A percentile compares a stretch with the other conserved stretches of the same genome.
These are phyloP conservation scores for Ciconia stormi DNA, from an alignment of 2,113 vertebrate genomes.

Conservation along the genomic window DNA sequence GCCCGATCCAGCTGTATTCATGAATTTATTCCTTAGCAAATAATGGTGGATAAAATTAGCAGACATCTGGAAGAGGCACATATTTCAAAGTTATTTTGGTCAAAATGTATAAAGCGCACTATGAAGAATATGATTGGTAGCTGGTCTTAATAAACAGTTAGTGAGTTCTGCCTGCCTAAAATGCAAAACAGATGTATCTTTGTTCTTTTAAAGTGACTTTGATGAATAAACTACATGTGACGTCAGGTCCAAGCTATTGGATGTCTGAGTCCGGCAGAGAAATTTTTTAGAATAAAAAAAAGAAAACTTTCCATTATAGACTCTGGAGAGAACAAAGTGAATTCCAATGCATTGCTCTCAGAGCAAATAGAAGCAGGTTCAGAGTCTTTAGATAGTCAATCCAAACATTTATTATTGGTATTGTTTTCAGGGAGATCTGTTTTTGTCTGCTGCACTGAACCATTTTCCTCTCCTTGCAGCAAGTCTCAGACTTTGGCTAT, in stretches of 20 bases:
- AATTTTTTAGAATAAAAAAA: conserved; percentile 80
- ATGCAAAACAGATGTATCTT: conserved; percentile 87
- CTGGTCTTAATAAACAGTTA: conserved; percentile 85
- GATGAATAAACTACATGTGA: conserved; percentile 87
- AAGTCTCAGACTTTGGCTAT: conserved; percentile 34
- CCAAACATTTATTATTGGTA: conserved; percentile 60
- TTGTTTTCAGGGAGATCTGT: conserved; percentile 56
- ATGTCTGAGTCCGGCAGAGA: conserved; percentile 76
- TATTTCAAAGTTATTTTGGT: conserved; percentile 81
- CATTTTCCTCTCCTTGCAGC: conserved; percentile 42
- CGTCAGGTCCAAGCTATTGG: conserved; percentile 83
- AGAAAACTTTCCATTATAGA: conserved; percentile 78
- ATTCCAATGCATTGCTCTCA: conserved; percentile 72
- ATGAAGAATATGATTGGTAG: conserved; percentile 83
- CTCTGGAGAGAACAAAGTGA: conserved; percentile 79
- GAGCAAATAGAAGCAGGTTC: conserved; percentile 78
- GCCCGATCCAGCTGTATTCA: conserved; percentile 39
- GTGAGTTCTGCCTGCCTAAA: conserved; percentile 79
- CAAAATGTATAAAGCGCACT: conserved; percentile 76
- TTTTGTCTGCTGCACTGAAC: conserved; percentile 45
- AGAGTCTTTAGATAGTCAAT: conserved; percentile 60
- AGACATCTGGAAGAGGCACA: conserved; percentile 80
- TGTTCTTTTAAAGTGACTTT: conserved; percentile 86
- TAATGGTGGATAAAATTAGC: conserved; percentile 79
- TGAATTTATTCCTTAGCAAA: conserved; percentile 71